These are phyloP conservation scores for Pantherophis guttatus DNA, from an alignment of 2,113 vertebrate genomes.

Conservation along the genomic window DNA sequence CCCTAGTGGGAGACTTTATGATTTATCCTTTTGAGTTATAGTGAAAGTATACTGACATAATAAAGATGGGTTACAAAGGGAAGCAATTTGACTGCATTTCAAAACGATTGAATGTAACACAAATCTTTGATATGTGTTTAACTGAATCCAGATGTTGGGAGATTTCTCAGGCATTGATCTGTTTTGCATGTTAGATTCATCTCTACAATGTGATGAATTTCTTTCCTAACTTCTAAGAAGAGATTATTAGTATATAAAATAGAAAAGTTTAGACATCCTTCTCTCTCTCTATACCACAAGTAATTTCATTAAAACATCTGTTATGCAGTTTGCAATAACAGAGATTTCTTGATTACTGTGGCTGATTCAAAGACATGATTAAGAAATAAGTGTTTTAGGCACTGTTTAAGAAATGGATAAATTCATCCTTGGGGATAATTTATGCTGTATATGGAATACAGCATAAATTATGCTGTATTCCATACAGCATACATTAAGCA, in stretches of 20 bases:
- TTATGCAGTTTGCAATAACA: neutral
- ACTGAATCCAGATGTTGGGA: neutral
- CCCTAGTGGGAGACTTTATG: neutral
- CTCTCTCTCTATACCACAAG: neutral
- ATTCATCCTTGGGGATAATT: neutral
- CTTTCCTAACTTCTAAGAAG: neutral
- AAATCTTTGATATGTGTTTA: neutral
- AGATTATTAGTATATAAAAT: neutral
- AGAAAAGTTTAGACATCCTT: neutral
- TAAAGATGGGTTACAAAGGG: neutral
- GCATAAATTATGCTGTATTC: neutral
- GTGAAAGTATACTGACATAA: neutral
- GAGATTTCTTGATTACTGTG: neutral
- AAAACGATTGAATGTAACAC: neutral
- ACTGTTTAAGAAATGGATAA: neutral
- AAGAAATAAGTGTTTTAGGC: neutral
- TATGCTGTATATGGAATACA: neutral
- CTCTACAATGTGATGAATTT: neutral
- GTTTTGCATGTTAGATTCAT: neutral
- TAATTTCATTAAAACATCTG: neutral
- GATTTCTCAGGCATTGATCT: neutral
- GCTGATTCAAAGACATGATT: neutral
- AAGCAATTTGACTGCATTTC: neutral
- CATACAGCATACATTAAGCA: neutral
- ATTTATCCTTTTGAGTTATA: neutral